phyloP scores from a whole-genome alignment of 2,113 vertebrate species.

The Onychostoma macrolepis region DNA sequence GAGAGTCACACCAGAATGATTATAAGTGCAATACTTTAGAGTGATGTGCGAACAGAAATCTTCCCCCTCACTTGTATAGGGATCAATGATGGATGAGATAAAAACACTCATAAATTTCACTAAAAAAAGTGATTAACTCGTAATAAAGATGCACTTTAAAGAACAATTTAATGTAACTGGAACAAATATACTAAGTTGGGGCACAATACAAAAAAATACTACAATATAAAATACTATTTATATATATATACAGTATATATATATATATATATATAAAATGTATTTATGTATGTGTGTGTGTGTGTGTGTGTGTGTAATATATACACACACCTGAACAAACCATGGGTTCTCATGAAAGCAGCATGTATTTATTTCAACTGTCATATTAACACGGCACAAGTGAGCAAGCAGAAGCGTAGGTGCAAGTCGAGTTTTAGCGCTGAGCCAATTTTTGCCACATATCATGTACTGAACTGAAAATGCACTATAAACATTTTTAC shows the following conservation, averaged over 20 bases:
- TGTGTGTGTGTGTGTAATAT: too few species aligned
- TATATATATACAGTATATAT: too few species aligned
- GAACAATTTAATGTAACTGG: not conserved
- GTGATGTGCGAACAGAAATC: conserved; percentile 24
- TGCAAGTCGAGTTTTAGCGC: not conserved
- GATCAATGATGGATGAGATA: not conserved
- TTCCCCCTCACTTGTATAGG: not conserved
- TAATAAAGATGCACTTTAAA: conserved; percentile 2
- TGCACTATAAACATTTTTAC: not conserved
- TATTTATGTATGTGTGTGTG: too few species aligned
- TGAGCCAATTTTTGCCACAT: not conserved
- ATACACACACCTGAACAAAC: not conserved
- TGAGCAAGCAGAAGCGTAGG: conserved; percentile 3
- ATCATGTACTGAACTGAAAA: not conserved
- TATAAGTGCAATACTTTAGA: conserved; percentile 46
- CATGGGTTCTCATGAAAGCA: not conserved
- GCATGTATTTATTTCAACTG: not conserved
- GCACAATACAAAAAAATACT: not conserved
- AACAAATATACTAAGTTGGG: not conserved
- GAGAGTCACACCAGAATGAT: conserved; percentile 46
- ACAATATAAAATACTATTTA: not conserved
- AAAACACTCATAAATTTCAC: conserved; percentile 13
- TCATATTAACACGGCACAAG: conserved; percentile 2
- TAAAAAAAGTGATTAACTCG: conserved; percentile 9
- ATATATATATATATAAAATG: too few species aligned